Evolutionary conservation across 2,888 invertebrate genomes (phyloP).

Genomic region (Callyntrura sp.): DNA sequence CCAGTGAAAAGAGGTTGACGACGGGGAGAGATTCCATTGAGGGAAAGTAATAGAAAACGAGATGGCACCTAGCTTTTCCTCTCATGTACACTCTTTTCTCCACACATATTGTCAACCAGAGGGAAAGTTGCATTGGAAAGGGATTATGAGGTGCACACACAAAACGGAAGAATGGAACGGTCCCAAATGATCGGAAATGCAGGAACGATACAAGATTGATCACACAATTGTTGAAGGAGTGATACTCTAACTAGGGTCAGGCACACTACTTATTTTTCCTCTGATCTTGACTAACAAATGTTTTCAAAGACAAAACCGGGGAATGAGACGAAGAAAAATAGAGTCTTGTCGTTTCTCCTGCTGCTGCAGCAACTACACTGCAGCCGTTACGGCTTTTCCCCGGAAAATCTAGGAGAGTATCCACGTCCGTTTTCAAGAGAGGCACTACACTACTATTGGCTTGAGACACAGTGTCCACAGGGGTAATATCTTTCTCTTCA

Average conservation of each 20-base stretch:
- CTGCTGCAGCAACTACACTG: constrained; percentile 32
- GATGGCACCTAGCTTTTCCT: neutral
- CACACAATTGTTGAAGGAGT: constrained; percentile 65
- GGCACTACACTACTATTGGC: constrained; percentile 38
- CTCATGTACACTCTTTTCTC: constrained; percentile 37
- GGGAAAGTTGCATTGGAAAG: constrained; percentile 2
- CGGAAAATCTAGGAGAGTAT: constrained; percentile 4
- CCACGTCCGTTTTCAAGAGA: neutral
- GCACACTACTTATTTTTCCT: constrained; percentile 44
- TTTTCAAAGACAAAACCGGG: neutral
- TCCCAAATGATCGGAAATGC: constrained; percentile 70
- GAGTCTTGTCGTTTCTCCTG: constrained; percentile 22
- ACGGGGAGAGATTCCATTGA: constrained; percentile 46
- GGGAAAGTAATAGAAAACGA: constrained; percentile 63
- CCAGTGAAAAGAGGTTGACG: constrained; percentile 56
- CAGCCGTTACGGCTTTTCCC: constrained; percentile 1
- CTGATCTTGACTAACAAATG: constrained; percentile 48
- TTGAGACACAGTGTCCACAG: constrained; percentile 44
- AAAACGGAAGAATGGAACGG: constrained; percentile 64
- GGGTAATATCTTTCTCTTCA: constrained; percentile 43
- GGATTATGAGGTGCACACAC: neutral
- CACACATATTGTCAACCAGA: neutral
- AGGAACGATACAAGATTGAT: constrained; percentile 75
- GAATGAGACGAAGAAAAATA: constrained; percentile 10
- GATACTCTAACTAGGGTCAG: constrained; percentile 29